Base-by-base conservation (phyloP, 1,140 invertebrate species). In the Papilio polytes region DNA sequence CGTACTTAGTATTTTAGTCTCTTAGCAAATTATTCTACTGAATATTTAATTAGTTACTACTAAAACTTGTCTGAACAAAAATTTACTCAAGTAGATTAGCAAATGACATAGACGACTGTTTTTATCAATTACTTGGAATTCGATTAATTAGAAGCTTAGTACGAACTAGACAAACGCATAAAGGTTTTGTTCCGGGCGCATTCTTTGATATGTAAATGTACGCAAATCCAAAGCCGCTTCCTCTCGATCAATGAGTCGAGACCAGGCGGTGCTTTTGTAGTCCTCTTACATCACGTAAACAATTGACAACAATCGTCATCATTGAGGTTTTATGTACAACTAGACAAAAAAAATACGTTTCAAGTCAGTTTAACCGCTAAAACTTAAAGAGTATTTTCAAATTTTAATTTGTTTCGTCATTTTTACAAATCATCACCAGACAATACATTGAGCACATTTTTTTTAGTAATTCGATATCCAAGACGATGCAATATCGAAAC, bases 161-260 rank as follows among this genome's bases (percentile, higher is more conserved):
- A 41, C 36, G 36, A 41, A 8, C 36, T 41, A 41, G 7, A 7
- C 36, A 41, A 41, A 41, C 31, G 51, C 51, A 51, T 59, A 44
- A 53, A 36, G 31, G 31, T n/a, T 59, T 44, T 53, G 76, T 78
- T 59, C 36, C 20, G 51, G 56, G 15, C 51, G 76, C 8, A 8
- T 2, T 26, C 7, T 78, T 59, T 59, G 76, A 46, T 63, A 78
- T 78, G 76, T 31, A 78, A 20, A 78, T 78, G 51, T 53, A 78
- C 51, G 76, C 51, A 63, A 78, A 78, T 63, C 53, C 76, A n/a
- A 15, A 26, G 51, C 51, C 76, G 53, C 56, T 78, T 63, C 51
- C 76, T 59, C 51, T 63, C 8, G 31, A 63, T 78, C 76, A 59
- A 63, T 78, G 53, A 41, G 18, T 36, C 76, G 15, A 31, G 44